Percentiles rank a stretch among this genome's conserved stretches.
phyloP scores from a whole-genome alignment of 2,888 invertebrate species.

The Andrena chrysosceles region DNA sequence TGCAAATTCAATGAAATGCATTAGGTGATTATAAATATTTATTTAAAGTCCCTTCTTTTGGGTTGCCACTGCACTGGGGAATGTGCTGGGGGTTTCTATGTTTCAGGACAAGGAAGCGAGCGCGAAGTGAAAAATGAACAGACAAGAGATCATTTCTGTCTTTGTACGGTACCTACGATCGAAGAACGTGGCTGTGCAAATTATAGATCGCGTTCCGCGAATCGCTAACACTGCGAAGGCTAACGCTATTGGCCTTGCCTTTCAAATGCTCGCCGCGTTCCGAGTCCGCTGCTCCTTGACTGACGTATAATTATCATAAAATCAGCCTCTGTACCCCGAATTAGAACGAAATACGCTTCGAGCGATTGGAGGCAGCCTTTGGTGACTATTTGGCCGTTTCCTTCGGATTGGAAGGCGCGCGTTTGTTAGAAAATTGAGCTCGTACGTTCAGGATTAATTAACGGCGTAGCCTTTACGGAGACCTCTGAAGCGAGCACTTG shows the following conservation, averaged over 20 bases:
- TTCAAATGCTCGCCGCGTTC: constrained; percentile 39
- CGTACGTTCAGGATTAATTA: constrained; percentile 27
- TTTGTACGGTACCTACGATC: background rate
- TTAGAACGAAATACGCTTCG: constrained; percentile 6
- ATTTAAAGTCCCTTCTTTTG: background rate
- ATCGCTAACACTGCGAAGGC: constrained; percentile 31
- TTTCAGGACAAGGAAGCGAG: background rate
- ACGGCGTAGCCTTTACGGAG: constrained; percentile 20
- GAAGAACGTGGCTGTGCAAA: constrained; percentile 36
- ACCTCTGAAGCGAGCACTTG: constrained; percentile 11
- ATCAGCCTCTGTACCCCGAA: constrained; percentile 19
- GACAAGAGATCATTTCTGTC: background rate
- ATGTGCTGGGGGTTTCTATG: background rate
- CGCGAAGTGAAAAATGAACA: too few relatives aligned
- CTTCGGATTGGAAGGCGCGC: background rate
- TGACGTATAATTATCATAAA: constrained; percentile 42
- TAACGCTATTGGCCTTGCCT: constrained; percentile 50
- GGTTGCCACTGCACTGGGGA: background rate
- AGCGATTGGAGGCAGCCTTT: background rate
- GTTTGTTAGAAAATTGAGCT: constrained; percentile 7
- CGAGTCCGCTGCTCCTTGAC: background rate
- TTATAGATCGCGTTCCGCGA: constrained; percentile 32
- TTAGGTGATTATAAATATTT: too few relatives aligned
- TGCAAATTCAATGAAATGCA: too few relatives aligned
- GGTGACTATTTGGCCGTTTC: background rate